A percentile compares a stretch with the other conserved stretches of the same genome.
phyloP scores from a whole-genome alignment of 2,888 invertebrate genomes.

The Cactoblastis cactorum region DNA sequence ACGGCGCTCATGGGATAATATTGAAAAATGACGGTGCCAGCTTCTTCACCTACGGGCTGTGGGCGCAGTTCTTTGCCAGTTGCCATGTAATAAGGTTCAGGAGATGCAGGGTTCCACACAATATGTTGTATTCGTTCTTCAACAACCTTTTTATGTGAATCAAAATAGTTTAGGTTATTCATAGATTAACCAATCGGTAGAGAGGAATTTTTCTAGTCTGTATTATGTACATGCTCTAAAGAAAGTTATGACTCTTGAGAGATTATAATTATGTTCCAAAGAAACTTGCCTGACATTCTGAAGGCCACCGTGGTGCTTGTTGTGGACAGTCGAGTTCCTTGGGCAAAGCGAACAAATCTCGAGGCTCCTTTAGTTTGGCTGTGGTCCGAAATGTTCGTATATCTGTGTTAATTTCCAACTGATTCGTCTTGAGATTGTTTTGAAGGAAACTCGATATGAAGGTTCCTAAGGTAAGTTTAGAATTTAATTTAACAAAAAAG shows the following conservation, averaged over 20 bases:
- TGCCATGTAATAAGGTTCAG: slow-evolving; percentile 89
- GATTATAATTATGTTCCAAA: too few relatives aligned
- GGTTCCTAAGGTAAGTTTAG: slow-evolving; percentile 69
- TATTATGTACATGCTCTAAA: too few relatives aligned
- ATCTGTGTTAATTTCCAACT: slow-evolving; percentile 84
- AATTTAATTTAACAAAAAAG: background rate
- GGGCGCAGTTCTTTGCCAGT: slow-evolving; percentile 90
- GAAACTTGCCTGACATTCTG: slow-evolving; percentile 88
- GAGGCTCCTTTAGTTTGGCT: slow-evolving; percentile 83
- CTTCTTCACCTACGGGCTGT: slow-evolving; percentile 91
- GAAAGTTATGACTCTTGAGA: too few relatives aligned
- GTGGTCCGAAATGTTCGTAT: slow-evolving; percentile 81
- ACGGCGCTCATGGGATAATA: slow-evolving; percentile 92
- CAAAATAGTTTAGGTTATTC: background rate
- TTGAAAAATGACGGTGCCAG: slow-evolving; percentile 89
- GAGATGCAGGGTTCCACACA: slow-evolving; percentile 83
- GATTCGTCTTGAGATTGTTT: slow-evolving; percentile 83
- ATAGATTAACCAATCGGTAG: too few relatives aligned
- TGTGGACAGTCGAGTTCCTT: slow-evolving; percentile 85
- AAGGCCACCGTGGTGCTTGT: slow-evolving; percentile 92
- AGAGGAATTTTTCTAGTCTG: too few relatives aligned
- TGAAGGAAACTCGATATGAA: slow-evolving; percentile 82
- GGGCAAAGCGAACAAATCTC: slow-evolving; percentile 85
- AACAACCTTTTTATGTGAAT: slow-evolving; percentile 81
- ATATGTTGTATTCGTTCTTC: slow-evolving; percentile 90